phyloP scores from a whole-genome alignment of 2,797 vertebrate species.

The Megaceryle alcyon region DNA sequence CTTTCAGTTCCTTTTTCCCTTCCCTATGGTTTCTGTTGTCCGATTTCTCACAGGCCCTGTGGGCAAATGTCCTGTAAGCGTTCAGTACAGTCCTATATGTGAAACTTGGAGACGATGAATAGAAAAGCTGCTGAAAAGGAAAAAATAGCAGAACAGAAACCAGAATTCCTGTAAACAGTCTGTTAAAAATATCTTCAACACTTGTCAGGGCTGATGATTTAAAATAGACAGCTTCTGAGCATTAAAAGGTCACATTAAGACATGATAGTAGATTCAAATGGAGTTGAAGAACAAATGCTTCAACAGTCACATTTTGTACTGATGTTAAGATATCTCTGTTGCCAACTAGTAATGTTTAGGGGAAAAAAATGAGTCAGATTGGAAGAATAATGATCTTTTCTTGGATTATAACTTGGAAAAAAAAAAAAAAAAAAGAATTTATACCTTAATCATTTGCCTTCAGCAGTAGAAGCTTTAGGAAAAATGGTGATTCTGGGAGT shows the following conservation, averaged over 20 bases:
- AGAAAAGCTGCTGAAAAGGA: slow-evolving; percentile 30
- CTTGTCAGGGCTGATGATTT: slow-evolving; percentile 14
- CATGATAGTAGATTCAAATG: not conserved
- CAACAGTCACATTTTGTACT: slow-evolving; percentile 35
- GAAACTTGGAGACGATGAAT: not conserved
- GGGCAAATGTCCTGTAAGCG: not conserved
- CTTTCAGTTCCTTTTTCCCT: not conserved
- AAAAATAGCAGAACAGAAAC: slow-evolving; percentile 62
- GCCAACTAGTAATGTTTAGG: slow-evolving; percentile 17
- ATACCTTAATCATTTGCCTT: not conserved
- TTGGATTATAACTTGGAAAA: not conserved
- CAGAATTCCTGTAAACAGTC: slow-evolving; percentile 66
- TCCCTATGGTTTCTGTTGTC: not conserved
- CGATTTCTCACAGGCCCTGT: not conserved
- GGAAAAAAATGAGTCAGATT: not conserved
- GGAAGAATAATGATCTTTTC: slow-evolving; percentile 34
- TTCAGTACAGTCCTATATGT: not conserved
- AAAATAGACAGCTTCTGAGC: slow-evolving; percentile 45
- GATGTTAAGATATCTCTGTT: not conserved
- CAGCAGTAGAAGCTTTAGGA: not conserved
- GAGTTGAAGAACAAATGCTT: slow-evolving; percentile 4
- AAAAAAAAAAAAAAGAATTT: not conserved
- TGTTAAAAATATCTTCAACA: slow-evolving; percentile 62
- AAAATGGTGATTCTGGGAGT: not conserved
- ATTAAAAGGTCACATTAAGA: slow-evolving; percentile 20